Evolutionary conservation across 2,888 invertebrate genomes (phyloP).

Genomic region (Dynastes hyllus): DNA sequence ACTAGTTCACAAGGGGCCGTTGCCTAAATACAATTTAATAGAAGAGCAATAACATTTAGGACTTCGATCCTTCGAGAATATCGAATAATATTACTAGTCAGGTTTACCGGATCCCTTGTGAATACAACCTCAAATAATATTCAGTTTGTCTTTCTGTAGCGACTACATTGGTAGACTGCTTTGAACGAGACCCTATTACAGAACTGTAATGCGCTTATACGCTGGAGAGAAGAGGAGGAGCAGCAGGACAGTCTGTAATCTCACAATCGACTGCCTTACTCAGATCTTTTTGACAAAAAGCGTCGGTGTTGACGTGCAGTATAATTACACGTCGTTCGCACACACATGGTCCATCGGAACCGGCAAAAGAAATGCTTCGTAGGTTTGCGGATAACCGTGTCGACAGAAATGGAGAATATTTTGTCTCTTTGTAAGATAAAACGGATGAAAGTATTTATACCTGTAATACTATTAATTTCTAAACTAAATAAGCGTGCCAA

Average conservation of each 20-base stretch:
- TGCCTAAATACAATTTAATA: too few species aligned
- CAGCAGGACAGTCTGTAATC: constrained; percentile 7
- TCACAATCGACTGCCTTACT: constrained; percentile 4
- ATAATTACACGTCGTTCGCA: constrained; percentile 46
- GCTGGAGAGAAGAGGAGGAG: background rate
- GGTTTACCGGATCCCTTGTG: too few species aligned
- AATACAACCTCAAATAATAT: too few species aligned
- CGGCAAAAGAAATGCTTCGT: constrained; percentile 5
- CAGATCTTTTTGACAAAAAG: constrained; percentile 35
- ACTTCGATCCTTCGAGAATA: too few species aligned
- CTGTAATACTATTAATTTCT: too few species aligned
- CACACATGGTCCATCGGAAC: constrained; percentile 21
- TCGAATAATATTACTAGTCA: too few species aligned
- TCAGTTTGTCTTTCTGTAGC: too few species aligned
- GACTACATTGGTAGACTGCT: too few species aligned
- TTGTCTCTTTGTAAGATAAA: constrained; percentile 12
- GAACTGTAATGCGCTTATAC: background rate
- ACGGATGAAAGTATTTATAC: background rate
- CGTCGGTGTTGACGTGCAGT: constrained; percentile 31
- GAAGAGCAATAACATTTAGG: too few species aligned
- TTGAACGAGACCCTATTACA: background rate
- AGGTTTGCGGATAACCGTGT: constrained; percentile 1
- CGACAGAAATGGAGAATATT: constrained; percentile 16
- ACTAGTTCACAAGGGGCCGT: too few species aligned
- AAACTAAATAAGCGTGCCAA: too few species aligned